Evolutionary conservation across 2,797 vertebrate species (phyloP).

Genomic region (Adrianichthys oophorus): DNA sequence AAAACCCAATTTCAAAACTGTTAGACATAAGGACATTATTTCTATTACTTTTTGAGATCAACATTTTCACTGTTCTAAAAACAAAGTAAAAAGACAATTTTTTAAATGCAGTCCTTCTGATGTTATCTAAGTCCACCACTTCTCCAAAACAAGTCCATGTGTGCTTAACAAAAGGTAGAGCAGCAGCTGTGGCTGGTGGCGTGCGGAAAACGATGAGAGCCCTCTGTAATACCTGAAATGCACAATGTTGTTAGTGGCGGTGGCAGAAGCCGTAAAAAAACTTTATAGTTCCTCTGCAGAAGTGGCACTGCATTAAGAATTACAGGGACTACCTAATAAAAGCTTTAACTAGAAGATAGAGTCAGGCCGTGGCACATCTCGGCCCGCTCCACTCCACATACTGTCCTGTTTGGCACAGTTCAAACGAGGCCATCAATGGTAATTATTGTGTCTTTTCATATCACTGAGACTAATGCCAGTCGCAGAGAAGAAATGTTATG

Average conservation of each 20-base stretch:
- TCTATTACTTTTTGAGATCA: too few species aligned
- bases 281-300: conserved; percentile 36
- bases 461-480: conserved; percentile 67
- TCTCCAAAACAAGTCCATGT: background rate
- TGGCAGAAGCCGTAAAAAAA: conserved; percentile 37
- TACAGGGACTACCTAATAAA: conserved; percentile 44
- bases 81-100: background rate
- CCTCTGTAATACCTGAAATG: conserved; percentile 8
- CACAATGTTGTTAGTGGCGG: conserved; percentile 7
- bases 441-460: conserved; percentile 74
- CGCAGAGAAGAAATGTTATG: conserved; percentile 75
- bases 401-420: conserved; percentile 55
- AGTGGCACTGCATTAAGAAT: conserved; percentile 39
- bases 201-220: conserved; percentile 3
- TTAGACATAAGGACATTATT: too few species aligned
- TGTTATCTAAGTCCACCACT: background rate
- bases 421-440: conserved; percentile 54
- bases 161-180: background rate
- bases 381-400: conserved; percentile 42
- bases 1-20: too few species aligned
- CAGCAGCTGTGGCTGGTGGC: background rate
- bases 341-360: conserved; percentile 36
- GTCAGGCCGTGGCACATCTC: conserved; percentile 35
- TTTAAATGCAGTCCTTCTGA: background rate
- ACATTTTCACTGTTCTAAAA: background rate